Evolutionary conservation across 2,113 vertebrate species (phyloP).

Genomic region (Azemiops feae): DNA sequence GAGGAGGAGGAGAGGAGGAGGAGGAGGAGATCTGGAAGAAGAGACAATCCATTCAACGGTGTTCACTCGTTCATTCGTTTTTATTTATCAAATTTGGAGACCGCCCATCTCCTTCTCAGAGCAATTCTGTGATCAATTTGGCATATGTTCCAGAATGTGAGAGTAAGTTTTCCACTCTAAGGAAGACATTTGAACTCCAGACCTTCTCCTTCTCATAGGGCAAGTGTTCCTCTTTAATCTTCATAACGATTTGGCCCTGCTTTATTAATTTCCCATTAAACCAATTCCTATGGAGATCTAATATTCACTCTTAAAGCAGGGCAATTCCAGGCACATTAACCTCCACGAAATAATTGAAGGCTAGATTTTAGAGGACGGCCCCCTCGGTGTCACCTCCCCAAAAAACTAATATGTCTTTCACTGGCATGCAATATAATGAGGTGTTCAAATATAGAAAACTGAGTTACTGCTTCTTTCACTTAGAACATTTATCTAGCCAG

Average conservation of each 20-base stretch:
- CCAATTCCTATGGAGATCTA: constrained; percentile 37
- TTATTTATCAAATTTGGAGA: background rate
- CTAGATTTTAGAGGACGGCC: constrained; percentile 60
- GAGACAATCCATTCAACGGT: too few species aligned
- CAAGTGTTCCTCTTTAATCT: background rate
- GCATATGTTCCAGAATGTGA: background rate
- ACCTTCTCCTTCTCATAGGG: background rate
- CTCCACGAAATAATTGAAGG: constrained; percentile 70
- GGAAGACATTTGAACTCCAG: background rate
- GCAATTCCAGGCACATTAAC: constrained; percentile 56
- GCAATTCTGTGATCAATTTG: background rate
- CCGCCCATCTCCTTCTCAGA: background rate
- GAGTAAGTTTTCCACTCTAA: constrained; percentile 18
- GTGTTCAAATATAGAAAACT: constrained; percentile 65
- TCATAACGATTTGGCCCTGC: constrained; percentile 13
- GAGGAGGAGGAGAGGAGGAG: too few species aligned
- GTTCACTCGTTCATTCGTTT: background rate
- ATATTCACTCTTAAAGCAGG: constrained; percentile 44
- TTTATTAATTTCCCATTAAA: constrained; percentile 57
- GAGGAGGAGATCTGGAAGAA: background rate
- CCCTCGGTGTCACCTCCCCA: constrained; percentile 64
- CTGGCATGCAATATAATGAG: constrained; percentile 64
- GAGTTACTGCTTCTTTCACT: constrained; percentile 53
- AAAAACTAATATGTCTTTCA: constrained; percentile 62
- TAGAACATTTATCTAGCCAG: constrained; percentile 60